Evolutionary conservation across 2,113 vertebrate genomes (phyloP).

Genomic region (Pseudorasbora parva): DNA sequence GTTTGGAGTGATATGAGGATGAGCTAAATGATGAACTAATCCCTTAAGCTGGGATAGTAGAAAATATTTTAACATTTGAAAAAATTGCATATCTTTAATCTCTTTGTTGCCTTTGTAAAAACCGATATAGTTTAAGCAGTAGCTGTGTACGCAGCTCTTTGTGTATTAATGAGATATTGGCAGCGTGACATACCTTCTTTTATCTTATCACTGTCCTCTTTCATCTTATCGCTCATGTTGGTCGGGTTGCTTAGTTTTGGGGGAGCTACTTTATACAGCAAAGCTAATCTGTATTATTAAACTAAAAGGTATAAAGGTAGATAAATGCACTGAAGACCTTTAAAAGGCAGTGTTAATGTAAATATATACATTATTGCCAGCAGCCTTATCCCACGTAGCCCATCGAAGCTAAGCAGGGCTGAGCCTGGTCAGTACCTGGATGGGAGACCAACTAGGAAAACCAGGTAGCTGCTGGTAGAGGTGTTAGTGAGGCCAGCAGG

Average conservation of each 20-base stretch:
- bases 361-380: too few relatives aligned
- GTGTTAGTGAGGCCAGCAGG: too few relatives aligned
- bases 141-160: background rate
- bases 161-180: background rate
- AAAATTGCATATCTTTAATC: background rate
- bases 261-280: background rate
- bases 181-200: background rate
- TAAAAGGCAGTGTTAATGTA: background rate
- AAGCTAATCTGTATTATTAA: background rate
- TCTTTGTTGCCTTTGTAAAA: constrained; percentile 13
- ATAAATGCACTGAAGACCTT: background rate
- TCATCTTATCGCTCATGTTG: background rate
- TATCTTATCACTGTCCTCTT: background rate
- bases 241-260: background rate
- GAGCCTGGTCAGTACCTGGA: too few relatives aligned
- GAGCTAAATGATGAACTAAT: constrained; percentile 22
- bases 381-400: too few relatives aligned
- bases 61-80: constrained; percentile 1
- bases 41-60: background rate
- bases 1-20: constrained; percentile 21
- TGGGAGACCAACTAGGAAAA: too few relatives aligned
- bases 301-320: background rate
- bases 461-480: too few relatives aligned
- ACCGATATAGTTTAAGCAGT: constrained; percentile 2
- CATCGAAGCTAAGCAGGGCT: too few relatives aligned